Conservation (phyloP, 2,113 vertebrate species). For the Pseudorectes ferrugineus region DNA sequence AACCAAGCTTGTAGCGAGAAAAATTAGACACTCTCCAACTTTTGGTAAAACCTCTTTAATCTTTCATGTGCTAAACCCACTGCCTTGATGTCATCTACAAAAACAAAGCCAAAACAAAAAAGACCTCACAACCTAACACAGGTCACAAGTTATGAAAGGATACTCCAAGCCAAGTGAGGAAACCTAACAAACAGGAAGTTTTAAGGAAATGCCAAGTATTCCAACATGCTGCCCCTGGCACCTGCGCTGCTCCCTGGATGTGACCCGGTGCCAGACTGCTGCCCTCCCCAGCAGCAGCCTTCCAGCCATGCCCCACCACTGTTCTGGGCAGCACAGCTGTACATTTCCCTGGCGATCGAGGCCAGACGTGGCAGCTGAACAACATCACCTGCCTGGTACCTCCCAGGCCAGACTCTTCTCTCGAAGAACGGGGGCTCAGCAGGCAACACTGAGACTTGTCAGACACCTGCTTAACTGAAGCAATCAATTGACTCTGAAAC, state of each 20-base stretch:
- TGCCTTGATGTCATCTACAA: not conserved
- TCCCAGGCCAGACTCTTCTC: not conserved
- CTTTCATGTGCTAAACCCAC: not conserved
- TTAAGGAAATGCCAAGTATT: not conserved
- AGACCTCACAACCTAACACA: too few relatives aligned
- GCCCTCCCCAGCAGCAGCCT: too few relatives aligned
- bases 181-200: fast-evolving
- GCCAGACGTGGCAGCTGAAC: not conserved
- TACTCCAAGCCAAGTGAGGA: not conserved
- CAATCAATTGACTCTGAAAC: not conserved
- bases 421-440: not conserved
- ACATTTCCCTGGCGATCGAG: fast-evolving
- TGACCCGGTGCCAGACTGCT: not conserved
- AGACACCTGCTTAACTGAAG: too few relatives aligned
- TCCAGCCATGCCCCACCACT: too few relatives aligned
- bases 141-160: not conserved
- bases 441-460: too few relatives aligned
- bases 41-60: not conserved
- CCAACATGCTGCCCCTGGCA: fast-evolving
- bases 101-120: not conserved
- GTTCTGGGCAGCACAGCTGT: not conserved
- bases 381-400: too few relatives aligned
- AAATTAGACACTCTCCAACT: not conserved
- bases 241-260: not conserved
- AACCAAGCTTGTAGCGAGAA: not conserved